Percentiles rank a stretch among this genome's conserved stretches.
phyloP scores from a whole-genome alignment of 2,797 vertebrate genomes.

The Thamnophis elegans region DNA sequence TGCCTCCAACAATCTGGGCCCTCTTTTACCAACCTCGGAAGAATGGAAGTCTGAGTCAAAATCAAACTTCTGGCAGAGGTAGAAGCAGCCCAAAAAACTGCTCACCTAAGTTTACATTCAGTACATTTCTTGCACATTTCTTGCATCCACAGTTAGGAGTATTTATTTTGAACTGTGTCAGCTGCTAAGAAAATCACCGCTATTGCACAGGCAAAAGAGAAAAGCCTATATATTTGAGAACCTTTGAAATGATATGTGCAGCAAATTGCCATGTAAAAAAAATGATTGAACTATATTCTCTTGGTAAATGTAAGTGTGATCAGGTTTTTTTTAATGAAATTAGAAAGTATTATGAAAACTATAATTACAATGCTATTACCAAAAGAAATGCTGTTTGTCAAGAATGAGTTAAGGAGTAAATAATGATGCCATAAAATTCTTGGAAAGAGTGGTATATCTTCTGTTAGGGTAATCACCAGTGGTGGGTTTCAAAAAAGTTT shows the following conservation, averaged over 20 bases:
- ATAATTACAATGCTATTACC: not conserved
- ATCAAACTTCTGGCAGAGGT: too few relatives aligned
- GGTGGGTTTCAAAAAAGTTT: too few relatives aligned
- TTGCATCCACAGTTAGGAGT: slow-evolving; percentile 12
- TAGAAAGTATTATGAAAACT: not conserved
- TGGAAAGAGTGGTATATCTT: not conserved
- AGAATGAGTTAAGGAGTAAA: not conserved
- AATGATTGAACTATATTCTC: not conserved
- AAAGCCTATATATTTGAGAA: not conserved
- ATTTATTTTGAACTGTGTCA: slow-evolving; percentile 15
- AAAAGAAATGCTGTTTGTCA: not conserved
- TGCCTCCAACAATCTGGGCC: too few relatives aligned
- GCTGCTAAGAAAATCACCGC: not conserved
- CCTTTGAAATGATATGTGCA: too few relatives aligned
- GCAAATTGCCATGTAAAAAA: not conserved
- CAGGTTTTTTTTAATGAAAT: not conserved
- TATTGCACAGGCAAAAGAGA: not conserved
- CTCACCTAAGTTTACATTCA: not conserved
- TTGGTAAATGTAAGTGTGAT: not conserved
- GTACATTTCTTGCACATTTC: slow-evolving; percentile 12
- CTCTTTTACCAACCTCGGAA: too few relatives aligned
- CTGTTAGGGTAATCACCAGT: too few relatives aligned
- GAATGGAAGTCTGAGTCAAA: too few relatives aligned
- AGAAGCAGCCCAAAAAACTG: too few relatives aligned
- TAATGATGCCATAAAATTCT: not conserved